Conservation (phyloP, 2,888 invertebrate genomes). For the Prosapia bicincta region DNA sequence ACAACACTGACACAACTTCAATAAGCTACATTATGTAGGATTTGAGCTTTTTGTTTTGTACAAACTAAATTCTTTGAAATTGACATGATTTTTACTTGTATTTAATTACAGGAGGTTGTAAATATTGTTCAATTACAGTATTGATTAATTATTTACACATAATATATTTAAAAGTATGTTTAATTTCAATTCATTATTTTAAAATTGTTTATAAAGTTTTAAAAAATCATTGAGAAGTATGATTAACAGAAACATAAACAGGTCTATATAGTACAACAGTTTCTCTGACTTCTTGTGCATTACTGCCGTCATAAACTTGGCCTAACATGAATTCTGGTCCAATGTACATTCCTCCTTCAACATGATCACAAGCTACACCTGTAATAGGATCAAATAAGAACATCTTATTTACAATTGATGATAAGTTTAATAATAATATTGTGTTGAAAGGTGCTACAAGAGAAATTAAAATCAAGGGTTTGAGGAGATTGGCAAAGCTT, state of each 20-base stretch:
- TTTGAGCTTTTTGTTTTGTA: background rate
- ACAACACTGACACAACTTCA: background rate
- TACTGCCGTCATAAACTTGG: slow-evolving; percentile 70
- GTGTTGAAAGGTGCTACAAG: too few relatives aligned
- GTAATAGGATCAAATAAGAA: slow-evolving; percentile 35
- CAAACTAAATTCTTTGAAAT: background rate
- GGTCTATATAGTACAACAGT: slow-evolving; percentile 64
- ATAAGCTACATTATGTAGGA: background rate
- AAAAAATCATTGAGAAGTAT: too few relatives aligned
- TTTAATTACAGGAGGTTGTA: background rate
- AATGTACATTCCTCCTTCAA: slow-evolving; percentile 73
- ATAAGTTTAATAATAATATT: too few relatives aligned
- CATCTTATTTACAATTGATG: too few relatives aligned
- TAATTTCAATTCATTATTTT: too few relatives aligned
- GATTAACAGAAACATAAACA: slow-evolving; percentile 53
- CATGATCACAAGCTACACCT: slow-evolving; percentile 68
- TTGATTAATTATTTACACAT: too few relatives aligned
- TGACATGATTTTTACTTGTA: background rate
- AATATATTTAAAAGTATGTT: too few relatives aligned
- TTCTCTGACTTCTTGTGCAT: slow-evolving; percentile 46
- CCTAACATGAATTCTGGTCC: slow-evolving; percentile 74
- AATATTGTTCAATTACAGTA: too few relatives aligned
- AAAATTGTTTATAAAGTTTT: too few relatives aligned
- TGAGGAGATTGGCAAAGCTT: too few relatives aligned
- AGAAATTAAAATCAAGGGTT: too few relatives aligned